Base-by-base conservation (phyloP, 2,797 vertebrate genomes). In the Amblyopsis hoosieri region DNA sequence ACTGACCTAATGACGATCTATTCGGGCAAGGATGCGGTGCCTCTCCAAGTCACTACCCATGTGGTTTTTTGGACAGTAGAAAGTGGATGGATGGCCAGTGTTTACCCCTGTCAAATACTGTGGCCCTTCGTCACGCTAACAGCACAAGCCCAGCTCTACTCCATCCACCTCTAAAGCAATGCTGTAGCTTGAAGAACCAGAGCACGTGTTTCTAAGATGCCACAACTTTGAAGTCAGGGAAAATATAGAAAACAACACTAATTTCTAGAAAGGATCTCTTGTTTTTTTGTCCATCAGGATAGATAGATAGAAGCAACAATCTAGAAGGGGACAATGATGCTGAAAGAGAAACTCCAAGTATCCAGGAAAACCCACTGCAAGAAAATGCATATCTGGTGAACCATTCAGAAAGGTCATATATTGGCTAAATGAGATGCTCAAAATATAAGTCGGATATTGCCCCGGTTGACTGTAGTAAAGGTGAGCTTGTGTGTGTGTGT, bases 1-100 rank as follows among this genome's bases (percentile, higher is more conserved):
- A 86, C 33, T 89, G 84, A 89, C 85, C 89, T 89, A 81, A 83
- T 89, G 85, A 79, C 74, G 49, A 66, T 82, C 85, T 73, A 89
- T 89, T 90, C 85, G 90, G 79, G 66, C 68, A 83, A 54, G 82
- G 79, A 85, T 62, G 37, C 72, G 82, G 82, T 68, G 87, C 85
- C 85, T 83, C 84, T 85, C 15, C 49, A 17, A 54, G 31, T 12
- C 82, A 78, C 66, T 73, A 50, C 74, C 78, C 57, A 76, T 60
- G 72, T 67, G 65, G 85, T 85, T 83, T 87, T 91, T 89, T 87
- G 62, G 15, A 78, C 54, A 67, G 86, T 48, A n/a, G 75, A 85
- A 85, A 88, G 87, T 85, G 86, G 87, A 87, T 88, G 85, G 84
- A 89, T 87, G 79, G 75, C 84, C 76, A 69, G 74, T 81, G 78